Evolutionary conservation across 2,113 vertebrate species (phyloP), one percentile per base, ranked within the genome.

Genomic region (Crotophaga sulcirostris): DNA sequence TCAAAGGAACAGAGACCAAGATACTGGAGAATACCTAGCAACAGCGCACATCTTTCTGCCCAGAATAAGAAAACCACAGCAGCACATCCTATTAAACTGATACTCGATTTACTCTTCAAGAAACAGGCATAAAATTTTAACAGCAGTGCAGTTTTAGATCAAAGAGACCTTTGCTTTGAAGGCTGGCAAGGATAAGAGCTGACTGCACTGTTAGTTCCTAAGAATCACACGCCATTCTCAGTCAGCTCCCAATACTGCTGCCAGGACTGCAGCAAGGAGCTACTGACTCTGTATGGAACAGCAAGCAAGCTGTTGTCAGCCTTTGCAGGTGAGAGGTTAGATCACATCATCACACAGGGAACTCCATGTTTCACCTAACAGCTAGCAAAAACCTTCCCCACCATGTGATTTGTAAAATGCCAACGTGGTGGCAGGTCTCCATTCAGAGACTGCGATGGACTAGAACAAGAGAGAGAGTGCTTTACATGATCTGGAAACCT

Each of bases 141-240:
- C 49, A 82, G 49, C 69, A 87, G n/a, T 42, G 25, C 63, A 69
- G 33, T 59, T 91, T 89, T 29, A 95, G 84, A 73, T 93, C 75
- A 90, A 85, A 94, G 76, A 23, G 36, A 58, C n/a, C 58, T 69
- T 69, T 51, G 40, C 77, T 87, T 82, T 89, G 76, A 92, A 92
- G 56, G 86, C 52, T 81, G 86, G n/a, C 55, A 77, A 88, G 68
- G 59, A 33, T 56, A 62, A 93, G 42, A 49, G 42, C 93, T 77
- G 72, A 47, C 33, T 36, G 87, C 64, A 52, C 6, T 67, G 58
- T 62, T 73, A 62, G 26, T 3, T 87, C 72, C 19, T 25, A 73
- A 62, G 49, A 75, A 87, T 51, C 42, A 54, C 21, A 76, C 1
- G 7, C 42, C 29, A 55, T 62, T 62, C 59, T 55, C 63, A 25